Evolutionary conservation across 2,888 invertebrate species (phyloP).

Genomic region (Portevinia maculata): DNA sequence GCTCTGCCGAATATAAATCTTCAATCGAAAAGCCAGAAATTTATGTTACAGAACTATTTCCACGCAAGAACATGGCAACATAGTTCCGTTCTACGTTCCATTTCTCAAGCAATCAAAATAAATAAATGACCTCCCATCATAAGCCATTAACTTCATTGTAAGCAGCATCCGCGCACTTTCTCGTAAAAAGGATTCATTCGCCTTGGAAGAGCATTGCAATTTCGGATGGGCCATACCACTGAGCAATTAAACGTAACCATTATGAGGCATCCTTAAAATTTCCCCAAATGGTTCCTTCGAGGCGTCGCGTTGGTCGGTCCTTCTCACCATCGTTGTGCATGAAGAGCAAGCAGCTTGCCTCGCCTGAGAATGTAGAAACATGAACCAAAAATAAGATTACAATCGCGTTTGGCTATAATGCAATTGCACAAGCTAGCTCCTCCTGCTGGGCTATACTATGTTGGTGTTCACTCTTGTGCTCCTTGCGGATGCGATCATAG

Average conservation of each 20-base stretch:
- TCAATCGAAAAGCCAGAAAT: constrained; percentile 62
- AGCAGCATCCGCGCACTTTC: constrained; percentile 34
- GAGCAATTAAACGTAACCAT: constrained; percentile 69
- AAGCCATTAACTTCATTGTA: constrained; percentile 71
- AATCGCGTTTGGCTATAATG: constrained; percentile 47
- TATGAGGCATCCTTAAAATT: constrained; percentile 65
- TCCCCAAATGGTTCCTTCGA: constrained; percentile 49
- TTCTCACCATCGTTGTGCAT: no score
- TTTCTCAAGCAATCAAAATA: constrained; percentile 65
- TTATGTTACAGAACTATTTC: constrained; percentile 50
- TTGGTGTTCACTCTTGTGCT: no score
- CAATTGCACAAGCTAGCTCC: constrained; percentile 31
- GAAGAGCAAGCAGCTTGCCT: no score
- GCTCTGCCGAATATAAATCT: constrained; percentile 43
- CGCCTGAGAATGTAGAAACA: no score
- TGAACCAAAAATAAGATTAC: constrained; percentile 35
- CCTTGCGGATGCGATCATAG: constrained; percentile 48
- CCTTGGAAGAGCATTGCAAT: constrained; percentile 19
- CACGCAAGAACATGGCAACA: constrained; percentile 29
- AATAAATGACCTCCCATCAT: constrained; percentile 71
- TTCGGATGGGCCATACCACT: constrained; percentile 54
- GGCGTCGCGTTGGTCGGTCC: not conserved
- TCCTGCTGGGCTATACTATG: no score
- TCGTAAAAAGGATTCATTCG: constrained; percentile 24
- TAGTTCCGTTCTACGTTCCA: constrained; percentile 44